A percentile compares a stretch with the other conserved stretches of the same genome.
These are phyloP conservation scores for Anodontia alba DNA, from an alignment of 2,888 invertebrate species.

Conservation along the genomic window DNA sequence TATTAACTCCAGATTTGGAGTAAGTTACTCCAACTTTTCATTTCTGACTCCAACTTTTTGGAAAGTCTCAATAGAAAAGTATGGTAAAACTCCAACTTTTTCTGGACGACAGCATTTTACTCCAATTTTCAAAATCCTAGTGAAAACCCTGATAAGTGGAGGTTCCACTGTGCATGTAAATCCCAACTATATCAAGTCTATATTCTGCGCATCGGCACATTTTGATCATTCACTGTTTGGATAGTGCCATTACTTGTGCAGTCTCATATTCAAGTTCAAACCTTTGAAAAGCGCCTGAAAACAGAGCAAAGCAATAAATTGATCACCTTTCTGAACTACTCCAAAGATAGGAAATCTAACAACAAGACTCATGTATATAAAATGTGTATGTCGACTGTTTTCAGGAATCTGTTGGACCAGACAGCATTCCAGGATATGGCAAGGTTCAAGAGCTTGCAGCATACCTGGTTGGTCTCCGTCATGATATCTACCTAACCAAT, in stretches of 20 bases:
- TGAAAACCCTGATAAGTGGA: no score
- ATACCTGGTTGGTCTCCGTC: constrained; percentile 22
- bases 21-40: no score
- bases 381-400: background rate
- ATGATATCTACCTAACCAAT: constrained; percentile 12
- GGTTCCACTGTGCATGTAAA: no score
- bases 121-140: no score
- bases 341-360: background rate
- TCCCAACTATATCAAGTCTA: no score
- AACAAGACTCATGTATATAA: background rate
- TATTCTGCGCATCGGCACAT: no score
- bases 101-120: no score
- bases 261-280: background rate
- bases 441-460: constrained; percentile 29
- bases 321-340: background rate
- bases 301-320: background rate
- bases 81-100: no score
- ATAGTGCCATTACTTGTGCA: background rate
- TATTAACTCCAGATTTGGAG: no score
- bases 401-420: constrained; percentile 35
- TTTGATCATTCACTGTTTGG: background rate
- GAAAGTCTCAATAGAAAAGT: no score
- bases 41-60: no score
- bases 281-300: background rate
- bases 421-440: constrained; percentile 28